Evolutionary conservation across 1,140 invertebrate species (phyloP), one percentile per base, ranked within the genome.

Genomic region (Leptopilina boulardi): DNA sequence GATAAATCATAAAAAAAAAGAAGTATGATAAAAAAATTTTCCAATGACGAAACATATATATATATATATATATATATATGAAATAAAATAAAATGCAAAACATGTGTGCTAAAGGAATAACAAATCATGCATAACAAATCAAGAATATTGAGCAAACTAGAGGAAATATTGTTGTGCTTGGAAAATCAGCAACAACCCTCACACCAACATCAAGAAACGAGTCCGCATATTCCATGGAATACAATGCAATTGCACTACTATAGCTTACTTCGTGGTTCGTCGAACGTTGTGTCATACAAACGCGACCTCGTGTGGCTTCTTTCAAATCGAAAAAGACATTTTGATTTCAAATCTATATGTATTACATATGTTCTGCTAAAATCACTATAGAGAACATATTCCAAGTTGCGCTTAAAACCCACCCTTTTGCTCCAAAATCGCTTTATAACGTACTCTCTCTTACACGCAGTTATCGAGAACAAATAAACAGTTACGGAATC

Each of bases 231-330:
- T 51, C 15, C n/a, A 23, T 13, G 21, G 59, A 23, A 26, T 21
- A 26, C 21, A 15, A n/a, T 66, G 26, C 59, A 66, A 34, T 66
- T 66, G 59, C 59, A 30, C 59, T 66, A 30, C 59, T 66, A 66
- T 66, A 66, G 21, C 59, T 66, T 66, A n/a, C 59, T 66, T 66
- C 59, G 59, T 66, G 59, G 59, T 66, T 66, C 59, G 26, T 66
- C 21, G 59, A 66, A 66, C 26, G 59, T 34, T 30, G 2, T 66
- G 59, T 30, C 59, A 66, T 51, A 51, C 47, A 51, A 23, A 38
- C 0, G 1, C 59, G 59, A 66, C 26, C 59, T 66, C 1, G 11
- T 34, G 11, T 66, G 59, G 59, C 59, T 66, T 66, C 59, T 30
- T 66, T 30, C 13, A 13, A 9, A 66, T 66, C 59, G 26, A 66